These are phyloP conservation scores for Phoebastria nigripes DNA, from an alignment of 2,797 vertebrate species.

Conservation along the genomic window DNA sequence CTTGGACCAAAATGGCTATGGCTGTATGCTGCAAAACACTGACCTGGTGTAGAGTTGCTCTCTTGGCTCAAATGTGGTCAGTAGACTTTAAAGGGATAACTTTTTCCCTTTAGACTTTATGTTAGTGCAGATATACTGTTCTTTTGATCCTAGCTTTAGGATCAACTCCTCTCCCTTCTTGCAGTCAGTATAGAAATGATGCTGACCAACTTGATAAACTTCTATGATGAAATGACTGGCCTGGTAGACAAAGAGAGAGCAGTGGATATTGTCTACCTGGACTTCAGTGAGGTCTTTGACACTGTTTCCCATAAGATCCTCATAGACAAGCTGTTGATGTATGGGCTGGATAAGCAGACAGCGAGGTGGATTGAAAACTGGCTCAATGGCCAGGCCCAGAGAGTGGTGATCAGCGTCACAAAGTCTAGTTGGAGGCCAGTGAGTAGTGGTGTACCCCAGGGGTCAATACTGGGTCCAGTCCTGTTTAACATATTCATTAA, in stretches of 20 bases:
- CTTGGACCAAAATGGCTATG: neutral
- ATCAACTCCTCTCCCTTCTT: neutral
- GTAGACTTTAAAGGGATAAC: neutral
- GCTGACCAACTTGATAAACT: neutral
- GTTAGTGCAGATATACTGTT: neutral
- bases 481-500: neutral
- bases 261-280: neutral
- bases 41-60: neutral
- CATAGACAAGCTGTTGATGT: neutral
- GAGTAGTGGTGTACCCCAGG: neutral
- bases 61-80: neutral
- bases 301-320: neutral
- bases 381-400: neutral
- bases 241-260: neutral
- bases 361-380: neutral
- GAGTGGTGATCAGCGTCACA: neutral
- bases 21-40: neutral
- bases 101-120: neutral
- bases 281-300: neutral
- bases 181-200: neutral
- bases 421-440: neutral
- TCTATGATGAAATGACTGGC: neutral
- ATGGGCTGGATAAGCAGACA: neutral
- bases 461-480: neutral
- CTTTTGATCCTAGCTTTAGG: neutral